Evolutionary conservation across 2,113 vertebrate genomes (phyloP).

Genomic region (Stomatorhinus ivindoensis): DNA sequence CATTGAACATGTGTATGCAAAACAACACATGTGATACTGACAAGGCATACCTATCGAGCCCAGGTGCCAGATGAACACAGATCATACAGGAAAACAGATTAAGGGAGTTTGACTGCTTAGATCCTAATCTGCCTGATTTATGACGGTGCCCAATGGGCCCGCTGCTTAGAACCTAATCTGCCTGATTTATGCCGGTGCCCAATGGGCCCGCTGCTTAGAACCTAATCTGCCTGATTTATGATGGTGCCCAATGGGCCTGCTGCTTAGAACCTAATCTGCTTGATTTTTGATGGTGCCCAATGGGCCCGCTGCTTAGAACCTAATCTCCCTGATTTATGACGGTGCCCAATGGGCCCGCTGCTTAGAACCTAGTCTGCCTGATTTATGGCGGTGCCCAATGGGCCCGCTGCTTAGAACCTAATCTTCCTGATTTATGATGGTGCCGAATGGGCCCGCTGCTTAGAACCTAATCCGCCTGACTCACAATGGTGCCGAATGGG

Average conservation of each 20-base stretch:
- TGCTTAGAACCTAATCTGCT: not conserved
- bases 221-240: conserved; percentile 51
- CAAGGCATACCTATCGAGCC: not conserved
- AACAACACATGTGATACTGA: not conserved
- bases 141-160: not conserved
- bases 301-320: too few species aligned
- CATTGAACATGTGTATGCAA: not conserved
- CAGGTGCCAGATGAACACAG: not conserved
- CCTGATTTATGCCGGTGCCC: not conserved
- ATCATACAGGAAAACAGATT: not conserved
- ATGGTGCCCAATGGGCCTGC: not conserved
- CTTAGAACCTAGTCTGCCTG: too few species aligned
- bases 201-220: not conserved
- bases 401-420: too few species aligned
- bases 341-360: too few species aligned
- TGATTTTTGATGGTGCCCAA: too few species aligned
- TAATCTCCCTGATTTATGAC: too few species aligned
- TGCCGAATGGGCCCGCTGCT: too few species aligned
- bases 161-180: not conserved
- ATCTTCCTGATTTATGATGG: too few species aligned
- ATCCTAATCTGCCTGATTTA: not conserved
- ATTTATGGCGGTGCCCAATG: too few species aligned
- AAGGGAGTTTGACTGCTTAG: not conserved
- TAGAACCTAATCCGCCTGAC: too few species aligned
- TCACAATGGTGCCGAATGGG: too few species aligned